Conservation (phyloP, 2,888 invertebrate species). For the Nezara viridula region DNA sequence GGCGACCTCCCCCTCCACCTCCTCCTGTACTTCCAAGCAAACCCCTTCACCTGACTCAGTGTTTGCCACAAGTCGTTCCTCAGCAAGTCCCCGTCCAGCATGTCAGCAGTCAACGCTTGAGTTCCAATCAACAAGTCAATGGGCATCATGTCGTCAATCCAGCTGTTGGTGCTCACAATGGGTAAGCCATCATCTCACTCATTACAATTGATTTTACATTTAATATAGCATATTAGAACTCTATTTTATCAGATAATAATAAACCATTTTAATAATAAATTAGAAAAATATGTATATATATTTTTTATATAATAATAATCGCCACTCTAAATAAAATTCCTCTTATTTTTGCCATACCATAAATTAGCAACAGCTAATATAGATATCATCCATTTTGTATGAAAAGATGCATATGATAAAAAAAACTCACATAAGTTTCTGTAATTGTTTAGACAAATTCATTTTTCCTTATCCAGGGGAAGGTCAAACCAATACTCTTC, state of each 20-base stretch:
- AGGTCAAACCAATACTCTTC: too few relatives aligned
- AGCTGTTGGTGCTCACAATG: constrained; percentile 8
- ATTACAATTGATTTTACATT: not conserved
- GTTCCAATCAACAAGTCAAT: constrained; percentile 40
- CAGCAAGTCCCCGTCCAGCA: constrained; percentile 27
- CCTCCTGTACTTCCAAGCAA: constrained; percentile 74
- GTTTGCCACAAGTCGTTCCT: constrained; percentile 61
- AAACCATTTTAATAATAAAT: not conserved
- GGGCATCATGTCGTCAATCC: constrained; percentile 38
- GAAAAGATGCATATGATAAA: too few relatives aligned
- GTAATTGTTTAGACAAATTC: too few relatives aligned
- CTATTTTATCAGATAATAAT: not conserved
- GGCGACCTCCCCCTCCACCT: constrained; percentile 65
- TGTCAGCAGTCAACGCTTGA: not conserved
- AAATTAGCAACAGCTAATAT: too few relatives aligned
- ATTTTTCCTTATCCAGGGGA: too few relatives aligned
- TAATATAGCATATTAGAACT: not conserved
- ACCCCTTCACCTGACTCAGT: constrained; percentile 68
- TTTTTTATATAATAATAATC: too few relatives aligned
- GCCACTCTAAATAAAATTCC: too few relatives aligned
- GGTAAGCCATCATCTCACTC: not conserved
- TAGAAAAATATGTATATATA: not conserved
- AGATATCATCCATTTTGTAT: too few relatives aligned
- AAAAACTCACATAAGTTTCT: too few relatives aligned
- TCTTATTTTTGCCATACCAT: too few relatives aligned